Evolutionary conservation across 2,888 invertebrate species (phyloP).

Genomic region (Agrochola lota): DNA sequence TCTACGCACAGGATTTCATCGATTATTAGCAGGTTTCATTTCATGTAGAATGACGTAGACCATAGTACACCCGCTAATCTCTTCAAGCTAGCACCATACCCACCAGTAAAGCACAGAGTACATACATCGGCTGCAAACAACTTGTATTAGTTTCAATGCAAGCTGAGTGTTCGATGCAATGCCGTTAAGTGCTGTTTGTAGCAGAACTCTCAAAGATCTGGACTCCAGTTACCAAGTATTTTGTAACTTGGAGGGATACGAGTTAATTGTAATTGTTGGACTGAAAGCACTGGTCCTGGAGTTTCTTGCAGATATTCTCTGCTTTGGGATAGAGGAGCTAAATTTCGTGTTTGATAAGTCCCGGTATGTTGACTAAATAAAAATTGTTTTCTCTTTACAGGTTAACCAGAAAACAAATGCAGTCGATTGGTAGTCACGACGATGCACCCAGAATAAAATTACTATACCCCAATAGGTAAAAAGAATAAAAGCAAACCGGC

Average conservation of each 20-base stretch:
- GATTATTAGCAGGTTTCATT: too few species aligned
- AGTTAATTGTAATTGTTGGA: slow-evolving; percentile 47
- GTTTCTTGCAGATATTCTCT: slow-evolving; percentile 17
- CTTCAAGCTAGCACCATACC: neutral
- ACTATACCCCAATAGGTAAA: too few species aligned
- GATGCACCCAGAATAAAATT: too few species aligned
- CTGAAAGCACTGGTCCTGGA: slow-evolving; percentile 6
- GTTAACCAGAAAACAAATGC: neutral
- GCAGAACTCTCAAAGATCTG: slow-evolving; percentile 52
- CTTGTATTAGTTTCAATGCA: slow-evolving; percentile 68
- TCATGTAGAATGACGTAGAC: neutral
- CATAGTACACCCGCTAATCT: neutral
- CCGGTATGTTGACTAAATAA: neutral
- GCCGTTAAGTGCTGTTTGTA: slow-evolving; percentile 64
- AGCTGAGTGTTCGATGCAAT: slow-evolving; percentile 63
- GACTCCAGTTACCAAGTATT: slow-evolving; percentile 57
- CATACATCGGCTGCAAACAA: slow-evolving; percentile 58
- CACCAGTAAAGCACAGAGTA: slow-evolving; percentile 32
- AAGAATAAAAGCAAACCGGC: too few species aligned
- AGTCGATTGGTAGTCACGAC: neutral
- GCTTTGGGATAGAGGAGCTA: neutral
- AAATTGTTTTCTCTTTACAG: neutral
- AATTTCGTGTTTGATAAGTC: neutral
- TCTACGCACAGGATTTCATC: neutral
- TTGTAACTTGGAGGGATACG: slow-evolving; percentile 44